A percentile compares a stretch with the other conserved stretches of the same genome.
Evolutionary conservation across 2,888 invertebrate genomes (phyloP).

Genomic region (Drosophila subsilvestris): DNA sequence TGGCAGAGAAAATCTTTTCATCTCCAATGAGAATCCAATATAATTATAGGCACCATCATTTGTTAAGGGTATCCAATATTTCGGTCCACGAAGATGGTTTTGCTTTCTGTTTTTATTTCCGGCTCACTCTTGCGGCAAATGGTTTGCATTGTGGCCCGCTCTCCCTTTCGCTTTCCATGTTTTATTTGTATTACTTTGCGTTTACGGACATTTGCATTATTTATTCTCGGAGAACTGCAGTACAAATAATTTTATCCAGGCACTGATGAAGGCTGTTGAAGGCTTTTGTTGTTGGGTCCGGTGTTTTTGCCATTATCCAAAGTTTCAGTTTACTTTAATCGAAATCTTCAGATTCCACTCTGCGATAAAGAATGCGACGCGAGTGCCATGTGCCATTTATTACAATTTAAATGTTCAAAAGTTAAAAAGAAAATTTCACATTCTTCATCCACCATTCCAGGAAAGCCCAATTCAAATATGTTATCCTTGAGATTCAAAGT

Average conservation of each 20-base stretch:
- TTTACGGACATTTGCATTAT: conserved; percentile 51
- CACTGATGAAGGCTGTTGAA: neutral
- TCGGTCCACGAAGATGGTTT: neutral
- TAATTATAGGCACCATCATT: neutral
- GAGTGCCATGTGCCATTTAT: neutral
- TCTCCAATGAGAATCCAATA: neutral
- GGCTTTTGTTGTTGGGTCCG: neutral
- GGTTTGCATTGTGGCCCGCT: conserved; percentile 44
- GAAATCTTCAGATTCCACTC: neutral
- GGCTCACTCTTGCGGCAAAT: conserved; percentile 44
- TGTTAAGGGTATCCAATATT: neutral
- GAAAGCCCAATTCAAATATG: conserved; percentile 2
- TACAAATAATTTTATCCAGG: neutral
- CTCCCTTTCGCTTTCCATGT: conserved; percentile 41
- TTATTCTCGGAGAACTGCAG: conserved; percentile 39
- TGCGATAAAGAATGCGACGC: neutral
- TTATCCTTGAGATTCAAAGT: conserved; percentile 29
- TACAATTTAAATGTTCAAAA: neutral
- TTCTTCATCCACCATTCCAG: conserved; percentile 1
- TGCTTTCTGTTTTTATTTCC: conserved; percentile 10
- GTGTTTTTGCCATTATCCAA: neutral
- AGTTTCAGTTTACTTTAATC: neutral
- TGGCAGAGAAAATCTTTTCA: no score
- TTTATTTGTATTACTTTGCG: conserved; percentile 59
- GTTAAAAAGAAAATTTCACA: conserved; percentile 3